A percentile compares a stretch with the other conserved stretches of the same genome.
phyloP scores from a whole-genome alignment of 2,888 invertebrate species.

The Fabriciana adippe region DNA sequence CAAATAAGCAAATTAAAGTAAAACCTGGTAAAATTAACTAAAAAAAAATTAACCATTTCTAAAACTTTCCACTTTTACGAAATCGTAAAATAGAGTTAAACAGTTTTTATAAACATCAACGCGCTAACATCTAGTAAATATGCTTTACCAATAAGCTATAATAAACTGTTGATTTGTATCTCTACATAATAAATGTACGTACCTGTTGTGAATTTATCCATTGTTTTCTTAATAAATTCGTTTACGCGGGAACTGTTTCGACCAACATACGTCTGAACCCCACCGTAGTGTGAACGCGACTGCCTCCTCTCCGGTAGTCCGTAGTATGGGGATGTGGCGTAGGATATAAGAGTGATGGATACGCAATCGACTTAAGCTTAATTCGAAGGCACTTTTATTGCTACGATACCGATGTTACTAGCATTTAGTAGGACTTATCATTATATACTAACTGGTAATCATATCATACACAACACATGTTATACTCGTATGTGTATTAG shows the following conservation, averaged over 20 bases:
- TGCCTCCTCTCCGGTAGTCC: slow-evolving; percentile 43
- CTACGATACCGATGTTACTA: background rate
- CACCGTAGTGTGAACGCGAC: slow-evolving; percentile 41
- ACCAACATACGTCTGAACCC: slow-evolving; percentile 39
- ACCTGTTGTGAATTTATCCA: slow-evolving; percentile 38
- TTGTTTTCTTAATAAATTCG: slow-evolving; percentile 33
- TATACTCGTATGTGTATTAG: too few relatives aligned
- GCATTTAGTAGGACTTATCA: too few relatives aligned
- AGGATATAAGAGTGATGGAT: slow-evolving; percentile 36
- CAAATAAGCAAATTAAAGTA: too few relatives aligned
- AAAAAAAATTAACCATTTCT: too few relatives aligned
- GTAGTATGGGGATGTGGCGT: slow-evolving; percentile 42
- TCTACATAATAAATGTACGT: slow-evolving; percentile 34
- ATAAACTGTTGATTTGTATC: background rate
- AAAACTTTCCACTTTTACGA: too few relatives aligned
- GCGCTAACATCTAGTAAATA: background rate
- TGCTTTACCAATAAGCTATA: slow-evolving; percentile 1
- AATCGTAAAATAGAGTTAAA: too few relatives aligned
- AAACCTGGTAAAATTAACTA: too few relatives aligned
- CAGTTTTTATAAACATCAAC: too few relatives aligned
- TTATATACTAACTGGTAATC: too few relatives aligned
- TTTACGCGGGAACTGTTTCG: slow-evolving; percentile 50
- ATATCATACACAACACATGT: too few relatives aligned
- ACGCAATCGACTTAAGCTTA: slow-evolving; percentile 37
- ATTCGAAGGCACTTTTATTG: slow-evolving; percentile 36